Evolutionary conservation across 1,140 invertebrate genomes (phyloP), one percentile per base, ranked within the genome.

Genomic region (Liolophura sinensis): DNA sequence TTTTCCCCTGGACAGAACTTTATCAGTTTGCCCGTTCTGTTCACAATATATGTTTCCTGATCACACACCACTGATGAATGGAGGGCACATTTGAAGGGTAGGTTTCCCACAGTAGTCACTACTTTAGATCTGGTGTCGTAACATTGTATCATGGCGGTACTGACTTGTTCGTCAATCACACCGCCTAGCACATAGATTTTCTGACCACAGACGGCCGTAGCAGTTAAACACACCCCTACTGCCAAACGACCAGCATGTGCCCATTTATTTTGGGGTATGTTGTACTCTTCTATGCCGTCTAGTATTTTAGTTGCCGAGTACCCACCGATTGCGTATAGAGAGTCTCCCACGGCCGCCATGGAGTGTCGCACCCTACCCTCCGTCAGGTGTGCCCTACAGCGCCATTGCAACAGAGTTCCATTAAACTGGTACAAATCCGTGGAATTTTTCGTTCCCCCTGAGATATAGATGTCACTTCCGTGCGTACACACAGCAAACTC

Each of bases 181-280:
- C 74, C 74, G 40, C 74, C 74, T 61, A 76, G 74, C n/a, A 76
- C 67, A 62, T 70, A 72, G 50, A 76, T 72, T 40, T 61, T 62
- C 25, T 74, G 65, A 11, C 67, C 60, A 12, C 73, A n/a, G 12
- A 72, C 66, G 49, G 72, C 65, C 6, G 72, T 60, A 15, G 74
- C 74, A 0, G 72, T 68, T 16, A 73, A 76, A 47, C 73, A 71
- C 20, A 76, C 73, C 9, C 70, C 70, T 47, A 74, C 55, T 54
- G 24, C 27, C 20, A 76, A 52, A 48, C 73, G 64, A 46, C 72
- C 72, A 48, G 65, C 65, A 15, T 68, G 60, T 18, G 64, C 67
- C 74, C 74, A 76, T 4, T 24, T 52, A 54, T 69, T 67, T 25
- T 69, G 65, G 11, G 50, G 25, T 1, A 65, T 55, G 46, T 60